Percentiles rank a stretch among this genome's conserved stretches.
phyloP scores from a whole-genome alignment of 2,888 invertebrate species.

The Halictus quadricinctus region DNA sequence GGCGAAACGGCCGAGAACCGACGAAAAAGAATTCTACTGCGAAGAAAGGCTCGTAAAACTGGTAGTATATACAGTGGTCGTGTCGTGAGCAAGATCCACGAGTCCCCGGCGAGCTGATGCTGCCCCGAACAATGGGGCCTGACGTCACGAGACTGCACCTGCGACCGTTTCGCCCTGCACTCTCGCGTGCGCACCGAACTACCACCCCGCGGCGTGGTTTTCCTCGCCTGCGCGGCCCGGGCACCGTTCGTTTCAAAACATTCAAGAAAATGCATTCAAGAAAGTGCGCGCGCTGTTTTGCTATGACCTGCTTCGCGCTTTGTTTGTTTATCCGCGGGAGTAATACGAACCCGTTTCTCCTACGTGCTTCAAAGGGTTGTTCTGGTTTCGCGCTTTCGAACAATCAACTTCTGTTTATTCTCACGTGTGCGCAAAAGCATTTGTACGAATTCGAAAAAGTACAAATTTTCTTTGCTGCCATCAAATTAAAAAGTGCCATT shows the following conservation, averaged over 20 bases:
- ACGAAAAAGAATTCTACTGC: constrained; percentile 48
- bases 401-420: background rate
- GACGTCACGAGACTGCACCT: constrained; percentile 69
- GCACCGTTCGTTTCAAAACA: background rate
- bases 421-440: too few species aligned
- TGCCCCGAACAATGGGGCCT: constrained; percentile 65
- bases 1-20: constrained; percentile 11
- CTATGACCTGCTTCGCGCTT: too few species aligned
- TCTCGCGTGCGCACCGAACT: constrained; percentile 37
- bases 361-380: background rate
- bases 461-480: too few species aligned
- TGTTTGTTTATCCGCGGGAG: background rate
- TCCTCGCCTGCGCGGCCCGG: background rate
- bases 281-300: background rate
- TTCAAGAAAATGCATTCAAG: background rate
- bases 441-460: too few species aligned
- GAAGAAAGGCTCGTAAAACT: constrained; percentile 73
- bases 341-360: background rate
- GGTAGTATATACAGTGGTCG: constrained; percentile 50
- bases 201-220: constrained; percentile 22
- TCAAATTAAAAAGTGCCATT: background rate
- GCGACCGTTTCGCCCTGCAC: constrained; percentile 33
- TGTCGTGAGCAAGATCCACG: constrained; percentile 44
- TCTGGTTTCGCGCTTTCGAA: background rate
- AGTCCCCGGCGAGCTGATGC: constrained; percentile 34